Evolutionary conservation across 2,888 invertebrate species (phyloP), one percentile per base, ranked within the genome.

Genomic region (Corbicula japonica): DNA sequence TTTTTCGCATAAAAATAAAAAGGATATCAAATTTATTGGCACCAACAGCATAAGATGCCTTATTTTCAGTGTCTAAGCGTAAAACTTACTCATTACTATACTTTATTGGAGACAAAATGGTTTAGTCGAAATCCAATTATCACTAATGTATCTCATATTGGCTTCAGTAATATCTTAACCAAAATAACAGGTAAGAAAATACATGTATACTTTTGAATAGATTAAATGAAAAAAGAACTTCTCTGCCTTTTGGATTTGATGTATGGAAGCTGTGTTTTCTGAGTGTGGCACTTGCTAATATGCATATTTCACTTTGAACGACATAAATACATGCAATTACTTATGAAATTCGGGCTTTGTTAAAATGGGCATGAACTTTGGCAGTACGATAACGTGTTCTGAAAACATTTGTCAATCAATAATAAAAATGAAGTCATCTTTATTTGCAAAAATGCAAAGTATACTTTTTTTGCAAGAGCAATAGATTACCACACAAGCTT

Each of bases 301-400:
- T 52, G 28, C 15, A 28, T 28, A 26, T 52, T 28, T 52, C 32
- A 52, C 15, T 52, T 52, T 32, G 1, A 8, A 52, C n/a, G 32
- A 18, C 52, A 52, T 52, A 28, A 32, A 52, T 52, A 4, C 30
- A 23, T 52, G 23, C 23, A 52, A 52, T 52, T 28, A 28, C 52
- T 30, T 21, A 28, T 30, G 28, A 52, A 18, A 30, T 23, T 8
- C 30, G 32, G 18, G 52, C 52, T 52, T 18, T 30, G 32, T 52
- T 52, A 50, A 52, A 28, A 52, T 18, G 28, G 18, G 15, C 28
- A 52, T 52, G 32, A 32, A 52, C 52, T 28, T 26, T 32, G 28
- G 52, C 18, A 52, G n/a, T n/a, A 52, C 32, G 23, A 26, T 52
- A 52, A 48, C 48, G 26, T 30, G 30, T 52, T 30, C 52, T 28